These are phyloP conservation scores for Drosophila meridionalis DNA, from an alignment of 2,888 invertebrate genomes.

Conservation along the genomic window DNA sequence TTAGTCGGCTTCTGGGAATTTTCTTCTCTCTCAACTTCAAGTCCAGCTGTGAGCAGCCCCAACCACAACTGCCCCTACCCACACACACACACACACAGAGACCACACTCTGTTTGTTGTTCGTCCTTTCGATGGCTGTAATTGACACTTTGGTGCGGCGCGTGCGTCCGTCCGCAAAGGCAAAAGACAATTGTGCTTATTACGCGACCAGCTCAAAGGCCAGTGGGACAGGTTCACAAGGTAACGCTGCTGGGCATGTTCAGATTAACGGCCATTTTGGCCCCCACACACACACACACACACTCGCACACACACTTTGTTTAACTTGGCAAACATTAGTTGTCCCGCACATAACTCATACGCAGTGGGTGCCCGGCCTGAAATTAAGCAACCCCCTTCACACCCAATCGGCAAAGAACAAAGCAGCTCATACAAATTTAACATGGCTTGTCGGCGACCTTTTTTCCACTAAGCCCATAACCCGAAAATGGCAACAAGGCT, in stretches of 20 bases:
- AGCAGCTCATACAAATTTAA: conserved; percentile 66
- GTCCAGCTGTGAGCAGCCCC: conserved; percentile 1
- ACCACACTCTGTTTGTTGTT: conserved; percentile 13
- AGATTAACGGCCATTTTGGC: conserved; percentile 40
- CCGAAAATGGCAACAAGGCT: conserved; percentile 17
- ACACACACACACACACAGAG: background rate
- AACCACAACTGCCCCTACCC: no score
- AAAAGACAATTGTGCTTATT: conserved; percentile 74
- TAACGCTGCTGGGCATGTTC: conserved; percentile 43
- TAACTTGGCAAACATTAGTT: conserved; percentile 46
- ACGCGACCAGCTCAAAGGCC: conserved; percentile 39
- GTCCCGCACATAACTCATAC: conserved; percentile 53
- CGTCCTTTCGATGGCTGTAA: conserved; percentile 58
- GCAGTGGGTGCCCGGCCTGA: conserved; percentile 7
- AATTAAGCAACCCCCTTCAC: conserved; percentile 17
- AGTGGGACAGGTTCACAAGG: conserved; percentile 7
- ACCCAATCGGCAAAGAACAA: conserved; percentile 32
- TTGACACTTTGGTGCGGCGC: conserved; percentile 60
- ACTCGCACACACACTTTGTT: conserved; percentile 45
- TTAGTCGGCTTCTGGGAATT: conserved; percentile 9
- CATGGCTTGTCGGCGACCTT: conserved; percentile 65
- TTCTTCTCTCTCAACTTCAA: conserved; percentile 16
- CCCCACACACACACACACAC: background rate
- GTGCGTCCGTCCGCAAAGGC: conserved; percentile 36
- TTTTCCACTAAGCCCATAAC: conserved; percentile 29